Evolutionary conservation across 2,888 invertebrate species (phyloP), one percentile per base, ranked within the genome.

Genomic region (Buathra laborator): DNA sequence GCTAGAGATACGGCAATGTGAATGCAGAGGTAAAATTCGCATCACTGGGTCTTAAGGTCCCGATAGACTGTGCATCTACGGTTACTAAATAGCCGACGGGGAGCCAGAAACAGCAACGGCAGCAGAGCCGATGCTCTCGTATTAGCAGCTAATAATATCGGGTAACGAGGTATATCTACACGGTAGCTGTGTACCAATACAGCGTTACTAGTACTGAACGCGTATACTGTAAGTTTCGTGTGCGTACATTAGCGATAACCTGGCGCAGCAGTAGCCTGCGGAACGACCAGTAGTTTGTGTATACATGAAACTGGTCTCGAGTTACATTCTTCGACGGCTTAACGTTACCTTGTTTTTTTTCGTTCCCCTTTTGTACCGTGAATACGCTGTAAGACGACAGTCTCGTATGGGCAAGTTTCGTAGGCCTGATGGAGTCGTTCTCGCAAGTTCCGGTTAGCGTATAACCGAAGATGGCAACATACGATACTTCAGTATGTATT

Each of bases 81-180:
- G 88, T 90, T 90, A 90, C 90, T 89, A 89, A 90, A 90, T 88
- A 88, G 83, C 83, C 86, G 82, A 62, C 74, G 70, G 66, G 71
- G 32, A 72, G 67, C 19, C 68, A 68, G 67, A 51, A 48, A 7
- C 32, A 72, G 80, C 62, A 53, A 29, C 59, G 76, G 66, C 48
- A 64, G 66, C 71, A 43, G 72, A 32, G 79, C 67, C 81, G 71
- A 82, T 79, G 86, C 79, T 79, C 83, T 81, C 74, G 88, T 88
- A 90, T 91, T 89, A 91, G 86, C 86, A 75, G 86, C 87, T 90
- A 90, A 91, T 90, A 91, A 90, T 91, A 91, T 91, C 90, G 83
- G 84, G 89, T 90, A 89, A 90, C 91, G 87, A 87, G 87, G 84
- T 81, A 71, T 85, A 82, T 83, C 76, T 81, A 81, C 76, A 89